Percentiles rank a stretch among this genome's conserved stretches.
Conservation (phyloP, 2,113 vertebrate species). For the Alectura lathami region DNA sequence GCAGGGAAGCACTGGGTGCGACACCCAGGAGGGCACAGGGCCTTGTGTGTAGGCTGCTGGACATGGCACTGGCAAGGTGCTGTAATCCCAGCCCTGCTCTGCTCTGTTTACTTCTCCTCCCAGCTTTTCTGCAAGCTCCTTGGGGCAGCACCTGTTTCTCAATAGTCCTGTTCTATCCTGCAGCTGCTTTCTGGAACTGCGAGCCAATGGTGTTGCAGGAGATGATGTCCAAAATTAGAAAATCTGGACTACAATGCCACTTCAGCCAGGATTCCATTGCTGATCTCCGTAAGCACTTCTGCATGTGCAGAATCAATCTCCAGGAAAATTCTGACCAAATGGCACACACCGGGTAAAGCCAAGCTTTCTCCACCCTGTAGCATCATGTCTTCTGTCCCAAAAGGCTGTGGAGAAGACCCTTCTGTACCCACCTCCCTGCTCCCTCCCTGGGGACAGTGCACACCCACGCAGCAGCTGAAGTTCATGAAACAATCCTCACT, state of each 20-base stretch:
- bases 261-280: neutral
- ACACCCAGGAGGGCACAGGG: neutral
- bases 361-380: neutral
- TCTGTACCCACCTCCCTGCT: fast-evolving
- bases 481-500: neutral
- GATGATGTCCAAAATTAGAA: neutral
- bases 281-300: neutral
- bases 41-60: neutral
- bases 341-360: fast-evolving
- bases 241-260: neutral
- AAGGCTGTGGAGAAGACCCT: neutral
- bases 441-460: neutral
- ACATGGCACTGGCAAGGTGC: neutral
- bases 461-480: neutral
- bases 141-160: neutral
- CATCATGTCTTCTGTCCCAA: neutral
- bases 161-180: neutral
- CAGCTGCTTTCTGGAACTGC: neutral
- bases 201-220: neutral
- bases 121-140: constrained; percentile 29
- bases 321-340: neutral
- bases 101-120: constrained; percentile 7
- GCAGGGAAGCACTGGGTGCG: neutral
- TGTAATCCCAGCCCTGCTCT: neutral
- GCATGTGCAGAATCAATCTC: fast-evolving